Base-by-base conservation (phyloP, 1,140 invertebrate genomes). In the Drosophila rufa region DNA sequence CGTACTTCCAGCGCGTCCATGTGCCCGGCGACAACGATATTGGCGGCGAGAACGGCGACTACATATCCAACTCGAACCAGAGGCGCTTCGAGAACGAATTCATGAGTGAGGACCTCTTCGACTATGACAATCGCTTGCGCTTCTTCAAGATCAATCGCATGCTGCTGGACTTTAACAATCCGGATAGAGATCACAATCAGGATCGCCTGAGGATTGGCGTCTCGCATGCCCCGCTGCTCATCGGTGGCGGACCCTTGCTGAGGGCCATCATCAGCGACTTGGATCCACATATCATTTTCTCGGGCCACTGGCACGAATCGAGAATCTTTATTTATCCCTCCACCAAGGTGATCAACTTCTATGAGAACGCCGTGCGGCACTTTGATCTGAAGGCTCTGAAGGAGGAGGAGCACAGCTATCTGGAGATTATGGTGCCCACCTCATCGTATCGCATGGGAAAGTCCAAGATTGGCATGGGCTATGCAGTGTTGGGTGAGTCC, bases 401-500 rank as follows among this genome's bases (percentile, higher is more conserved):
- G 3, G 92, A 93, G 19, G 81, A 93, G 68, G 89, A 93, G 30
- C 93, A 94, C 50, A 93, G 94, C 71, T 93, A 96, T 75, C 95
- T 97, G 90, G 98, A 99, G 94, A 95, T 99, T 45, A 95, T 96
- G 92, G 96, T 98, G 61, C 98, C 98, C 3, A 98, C 98, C 1
- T 98, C 97, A 93, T 98, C 97, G 6, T 99, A 99, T 93, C 95
- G 98, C 89, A 99, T 99, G 98, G 98, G 98, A 3, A 96, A 96
- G 22, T 80, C 89, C 11, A 94, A 96, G 69, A 97, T 98, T 92
- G 98, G 97, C 17, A 98, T 96, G 93, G 97, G 97, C 43, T 95
- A 95, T 74, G 96, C 96, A 6, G 93, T 97, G 59, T 94, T 98
- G 67, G 96, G 97, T 98, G 94, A 94, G 93, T 92, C 2, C 0